These are phyloP conservation scores for Otis tarda DNA, from an alignment of 2,113 vertebrate species.

Conservation along the genomic window DNA sequence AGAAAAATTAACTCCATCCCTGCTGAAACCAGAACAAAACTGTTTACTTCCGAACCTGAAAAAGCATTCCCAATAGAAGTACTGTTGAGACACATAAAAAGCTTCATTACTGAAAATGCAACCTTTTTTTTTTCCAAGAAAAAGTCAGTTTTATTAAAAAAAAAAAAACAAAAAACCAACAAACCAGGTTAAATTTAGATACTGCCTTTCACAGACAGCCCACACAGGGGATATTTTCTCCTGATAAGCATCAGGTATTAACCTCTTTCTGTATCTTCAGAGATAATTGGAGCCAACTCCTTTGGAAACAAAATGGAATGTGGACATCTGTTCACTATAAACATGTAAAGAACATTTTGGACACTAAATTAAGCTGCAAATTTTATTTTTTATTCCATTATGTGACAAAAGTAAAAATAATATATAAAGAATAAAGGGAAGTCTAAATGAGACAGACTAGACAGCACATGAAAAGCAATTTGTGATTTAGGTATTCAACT, in stretches of 20 bases:
- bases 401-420: neutral
- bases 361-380: neutral
- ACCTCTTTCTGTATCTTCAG: neutral
- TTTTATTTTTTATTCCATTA: neutral
- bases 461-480: neutral
- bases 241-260: slow-evolving; percentile 36
- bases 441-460: neutral
- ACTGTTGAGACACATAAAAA: neutral
- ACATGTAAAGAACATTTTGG: neutral
- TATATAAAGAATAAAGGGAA: neutral
- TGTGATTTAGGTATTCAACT: neutral
- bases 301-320: neutral
- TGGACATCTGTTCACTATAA: slow-evolving; percentile 2
- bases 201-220: slow-evolving; percentile 1
- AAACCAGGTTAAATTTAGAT: slow-evolving; percentile 13
- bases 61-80: neutral
- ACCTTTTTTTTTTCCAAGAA: neutral
- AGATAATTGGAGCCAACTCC: neutral
- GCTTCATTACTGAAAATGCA: neutral
- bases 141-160: neutral
- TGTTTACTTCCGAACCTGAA: neutral
- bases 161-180: no score
- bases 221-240: slow-evolving; percentile 23
- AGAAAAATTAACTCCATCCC: no score
- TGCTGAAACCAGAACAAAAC: neutral